Base-by-base conservation (phyloP, 2,797 vertebrate genomes). In the Aeoliscus strigatus region DNA sequence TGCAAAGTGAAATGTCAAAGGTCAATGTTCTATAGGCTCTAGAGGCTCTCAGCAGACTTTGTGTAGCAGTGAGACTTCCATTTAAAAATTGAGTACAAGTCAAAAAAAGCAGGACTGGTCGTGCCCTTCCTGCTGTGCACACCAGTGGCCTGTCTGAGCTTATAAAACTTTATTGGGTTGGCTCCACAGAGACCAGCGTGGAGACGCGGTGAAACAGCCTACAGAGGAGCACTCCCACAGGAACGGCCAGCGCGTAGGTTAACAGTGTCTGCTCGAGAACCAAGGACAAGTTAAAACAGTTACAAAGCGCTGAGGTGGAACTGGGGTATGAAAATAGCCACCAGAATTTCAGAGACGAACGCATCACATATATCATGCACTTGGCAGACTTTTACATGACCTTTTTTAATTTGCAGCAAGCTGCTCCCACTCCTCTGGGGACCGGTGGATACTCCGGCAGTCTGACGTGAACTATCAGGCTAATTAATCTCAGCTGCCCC, bases 111-210 rank as follows among this genome's bases (percentile, higher is more conserved):
- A 25, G 37, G 51, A 28, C 15, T 13, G 13, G 30, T 32, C 8
- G 10, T 0, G 0, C 6, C 14, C 23, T 7, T 18, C 30, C 34
- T 36, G 28, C 42, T 13, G 55, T 53, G 55, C 40, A 39, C 53
- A 46, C 23, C 36, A 60, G 34, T 51, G 27, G 39, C 46, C 47
- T 36, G 52, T 62, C 47, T 50, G 40, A 64, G 38, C n/a, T 35
- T 51, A 26, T 61, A 14, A 44, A 67, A 64, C 47, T 53, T 61
- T 45, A 60, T 57, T 62, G 26, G 49, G 51, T 55, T 39, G 42
- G 25, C 53, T 60, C 42, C 23, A 2, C 18, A 42, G 69, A 61
- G 63, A 61, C 39, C 16, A 16, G 26, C 10, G 38, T 42, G 30
- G 18, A 16, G 21, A 30, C 37, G 31, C 47, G 66, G 60, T 53